These are phyloP conservation scores for Clamator glandarius DNA, from an alignment of 2,797 vertebrate species.

Conservation along the genomic window DNA sequence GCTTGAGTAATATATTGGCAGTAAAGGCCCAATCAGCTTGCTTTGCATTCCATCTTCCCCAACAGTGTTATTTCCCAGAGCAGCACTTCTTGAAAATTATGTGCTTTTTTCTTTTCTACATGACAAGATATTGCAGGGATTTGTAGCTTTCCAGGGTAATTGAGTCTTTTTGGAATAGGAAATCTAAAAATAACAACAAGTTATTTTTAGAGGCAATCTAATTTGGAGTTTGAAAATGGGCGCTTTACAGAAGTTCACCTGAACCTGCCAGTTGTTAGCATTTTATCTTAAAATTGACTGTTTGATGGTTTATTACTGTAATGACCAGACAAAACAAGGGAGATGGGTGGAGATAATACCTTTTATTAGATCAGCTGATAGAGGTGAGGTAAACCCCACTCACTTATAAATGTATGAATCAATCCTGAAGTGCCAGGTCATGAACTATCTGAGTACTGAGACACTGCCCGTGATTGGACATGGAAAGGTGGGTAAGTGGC, in stretches of 20 bases:
- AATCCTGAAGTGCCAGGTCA: background rate
- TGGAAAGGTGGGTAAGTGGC: background rate
- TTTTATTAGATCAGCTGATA: background rate
- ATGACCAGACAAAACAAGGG: background rate
- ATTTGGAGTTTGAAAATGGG: constrained; percentile 16
- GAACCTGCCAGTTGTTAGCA: background rate
- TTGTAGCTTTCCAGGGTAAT: constrained; percentile 56
- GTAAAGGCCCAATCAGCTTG: constrained; percentile 49
- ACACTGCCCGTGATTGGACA: background rate
- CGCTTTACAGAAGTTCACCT: background rate
- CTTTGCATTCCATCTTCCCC: constrained; percentile 34
- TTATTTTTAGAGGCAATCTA: constrained; percentile 21
- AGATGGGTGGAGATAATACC: background rate
- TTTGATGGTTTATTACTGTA: background rate
- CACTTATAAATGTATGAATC: background rate
- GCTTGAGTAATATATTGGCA: constrained; percentile 64
- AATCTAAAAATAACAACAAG: constrained; percentile 51
- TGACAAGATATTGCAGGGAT: constrained; percentile 54
- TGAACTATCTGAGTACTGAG: background rate
- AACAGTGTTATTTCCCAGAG: constrained; percentile 59
- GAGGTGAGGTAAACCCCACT: background rate
- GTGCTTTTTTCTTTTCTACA: constrained; percentile 44
- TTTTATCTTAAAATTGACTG: background rate
- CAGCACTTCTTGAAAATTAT: constrained; percentile 58
- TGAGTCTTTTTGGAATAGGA: constrained; percentile 18